A percentile compares a stretch with the other conserved stretches of the same genome.
Evolutionary conservation across 1,140 invertebrate species (phyloP).

Genomic region (Scaptodrosophila lebanonensis): DNA sequence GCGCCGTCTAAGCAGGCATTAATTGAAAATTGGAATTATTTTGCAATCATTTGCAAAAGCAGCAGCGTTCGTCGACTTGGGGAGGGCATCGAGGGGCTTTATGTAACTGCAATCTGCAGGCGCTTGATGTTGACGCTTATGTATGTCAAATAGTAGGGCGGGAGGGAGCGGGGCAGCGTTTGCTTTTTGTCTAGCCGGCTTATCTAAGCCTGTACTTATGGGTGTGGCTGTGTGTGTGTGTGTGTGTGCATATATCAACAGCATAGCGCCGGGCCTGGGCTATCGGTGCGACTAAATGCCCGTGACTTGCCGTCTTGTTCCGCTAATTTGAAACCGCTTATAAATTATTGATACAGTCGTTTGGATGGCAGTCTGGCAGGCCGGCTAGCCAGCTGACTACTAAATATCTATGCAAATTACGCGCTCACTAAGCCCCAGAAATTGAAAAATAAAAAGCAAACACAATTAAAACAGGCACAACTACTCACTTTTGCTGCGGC

Average conservation of each 20-base stretch:
- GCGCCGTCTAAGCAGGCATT: constrained; percentile 55
- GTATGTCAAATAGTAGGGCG: neutral
- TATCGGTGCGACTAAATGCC: constrained; percentile 32
- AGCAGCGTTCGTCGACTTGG: too few species aligned
- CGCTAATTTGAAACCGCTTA: constrained; percentile 68
- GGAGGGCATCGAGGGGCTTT: neutral
- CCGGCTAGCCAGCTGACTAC: too few species aligned
- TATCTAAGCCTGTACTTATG: constrained; percentile 56
- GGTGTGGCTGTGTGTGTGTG: constrained; percentile 41
- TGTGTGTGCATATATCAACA: too few species aligned
- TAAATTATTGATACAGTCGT: constrained; percentile 61
- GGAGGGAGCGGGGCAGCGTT: neutral
- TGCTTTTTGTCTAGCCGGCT: constrained; percentile 24
- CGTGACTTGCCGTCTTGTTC: constrained; percentile 65
- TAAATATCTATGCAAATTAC: constrained; percentile 50
- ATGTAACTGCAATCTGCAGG: neutral
- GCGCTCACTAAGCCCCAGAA: constrained; percentile 18
- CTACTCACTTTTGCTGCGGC: constrained; percentile 80
- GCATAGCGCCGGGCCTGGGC: constrained; percentile 15
- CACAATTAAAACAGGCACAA: constrained; percentile 25
- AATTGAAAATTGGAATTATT: constrained; percentile 70
- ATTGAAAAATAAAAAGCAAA: constrained; percentile 22
- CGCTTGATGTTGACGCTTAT: too few species aligned
- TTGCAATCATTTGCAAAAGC: constrained; percentile 65
- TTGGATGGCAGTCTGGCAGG: neutral